phyloP scores from a whole-genome alignment of 2,888 invertebrate genomes.

The Brenthis hecate region DNA sequence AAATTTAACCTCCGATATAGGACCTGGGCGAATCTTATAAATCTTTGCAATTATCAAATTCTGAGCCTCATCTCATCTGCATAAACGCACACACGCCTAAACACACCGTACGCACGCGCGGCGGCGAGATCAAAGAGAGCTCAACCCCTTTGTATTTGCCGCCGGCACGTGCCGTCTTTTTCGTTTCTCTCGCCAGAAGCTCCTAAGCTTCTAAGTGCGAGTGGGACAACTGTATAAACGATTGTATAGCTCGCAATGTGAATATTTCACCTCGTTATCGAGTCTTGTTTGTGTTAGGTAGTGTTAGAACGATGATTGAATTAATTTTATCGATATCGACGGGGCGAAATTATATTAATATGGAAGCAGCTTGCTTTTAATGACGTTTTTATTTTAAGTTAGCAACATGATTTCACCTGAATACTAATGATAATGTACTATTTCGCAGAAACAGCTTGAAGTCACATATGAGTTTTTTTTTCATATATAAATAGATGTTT shows the following conservation, averaged over 20 bases:
- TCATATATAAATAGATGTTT: background rate
- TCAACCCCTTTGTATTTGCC: slow-evolving; percentile 79
- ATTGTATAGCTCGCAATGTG: slow-evolving; percentile 79
- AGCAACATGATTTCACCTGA: background rate
- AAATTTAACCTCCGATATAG: slow-evolving; percentile 43
- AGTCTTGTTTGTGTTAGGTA: slow-evolving; percentile 81
- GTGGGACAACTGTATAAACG: slow-evolving; percentile 62
- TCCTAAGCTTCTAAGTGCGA: slow-evolving; percentile 59
- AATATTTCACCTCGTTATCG: slow-evolving; percentile 83
- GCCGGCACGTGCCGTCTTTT: slow-evolving; percentile 77
- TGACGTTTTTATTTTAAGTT: slow-evolving; percentile 9
- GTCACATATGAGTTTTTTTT: background rate
- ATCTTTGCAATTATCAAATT: slow-evolving; percentile 82
- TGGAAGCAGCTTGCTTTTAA: slow-evolving; percentile 10
- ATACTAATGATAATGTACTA: background rate
- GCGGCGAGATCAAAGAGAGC: slow-evolving; percentile 78
- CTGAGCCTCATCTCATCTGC: slow-evolving; percentile 75
- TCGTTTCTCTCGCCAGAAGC: slow-evolving; percentile 61
- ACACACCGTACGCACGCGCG: slow-evolving; percentile 72
- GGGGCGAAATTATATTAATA: slow-evolving; percentile 20
- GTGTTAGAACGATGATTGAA: slow-evolving; percentile 57
- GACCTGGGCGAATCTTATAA: slow-evolving; percentile 60
- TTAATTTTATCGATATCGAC: slow-evolving; percentile 63
- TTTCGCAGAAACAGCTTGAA: background rate
- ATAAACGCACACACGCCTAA: slow-evolving; percentile 67